Base-by-base conservation (phyloP, 2,888 invertebrate species). In the Ennomos quercinarius region DNA sequence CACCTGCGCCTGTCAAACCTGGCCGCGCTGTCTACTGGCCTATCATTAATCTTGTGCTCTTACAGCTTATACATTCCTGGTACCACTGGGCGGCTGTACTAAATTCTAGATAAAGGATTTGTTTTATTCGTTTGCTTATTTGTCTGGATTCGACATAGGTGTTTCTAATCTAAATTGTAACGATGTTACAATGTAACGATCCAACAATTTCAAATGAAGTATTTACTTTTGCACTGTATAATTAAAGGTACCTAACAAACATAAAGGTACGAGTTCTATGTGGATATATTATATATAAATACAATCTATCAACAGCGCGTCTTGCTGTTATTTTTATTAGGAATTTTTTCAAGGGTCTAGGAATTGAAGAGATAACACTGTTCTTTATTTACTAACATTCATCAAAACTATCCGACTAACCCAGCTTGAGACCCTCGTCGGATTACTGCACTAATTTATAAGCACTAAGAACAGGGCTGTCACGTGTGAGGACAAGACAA, bases 1-100 rank as follows among this genome's bases (percentile, higher is more conserved):
- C 91, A 92, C 92, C 92, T 92, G 92, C 86, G 87, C 90, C 86
- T 89, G 90, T 90, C 92, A 89, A 91, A 89, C 87, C 87, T 85
- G 85, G 83, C 89, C 88, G 87, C 87, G 83, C 84, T 89, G 89
- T 87, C 87, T 82, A 83, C 81, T 78, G 80, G 76, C 80, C 81
- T 73, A 77, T 83, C 91, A 92, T 91, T 91, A 91, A 92, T 92
- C 91, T 91, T 89, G 78, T 81, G 77, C 83, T 88, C 85, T 87
- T 90, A 89, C 84, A 86, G 85, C 64, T 66, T 65, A 70, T 70
- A 65, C 83, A 86, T 88, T 84, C 87, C 85, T 86, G 84, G 85
- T 87, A 84, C 79, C 78, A 71, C 70, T 35, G 52, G 72, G 73
- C 76, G 80, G 73, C 74, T 80, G 78, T 79, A 76, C 74, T 66